Evolutionary conservation across 1,140 invertebrate genomes (phyloP).

Genomic region (Doryteuthis pealeii): DNA sequence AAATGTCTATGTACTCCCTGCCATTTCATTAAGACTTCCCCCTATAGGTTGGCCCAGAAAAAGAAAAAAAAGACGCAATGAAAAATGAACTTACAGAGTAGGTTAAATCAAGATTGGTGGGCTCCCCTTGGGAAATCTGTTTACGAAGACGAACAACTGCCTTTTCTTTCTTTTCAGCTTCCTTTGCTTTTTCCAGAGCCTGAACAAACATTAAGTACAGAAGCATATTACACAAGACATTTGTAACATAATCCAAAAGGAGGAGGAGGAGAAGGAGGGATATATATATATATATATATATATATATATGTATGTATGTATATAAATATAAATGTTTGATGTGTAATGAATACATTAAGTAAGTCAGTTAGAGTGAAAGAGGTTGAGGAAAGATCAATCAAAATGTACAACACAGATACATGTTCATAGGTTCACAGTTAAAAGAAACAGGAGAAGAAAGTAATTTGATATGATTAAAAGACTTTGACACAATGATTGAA

Average conservation of each 20-base stretch:
- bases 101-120: conserved; percentile 90
- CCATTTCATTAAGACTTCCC: too few relatives aligned
- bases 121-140: conserved; percentile 82
- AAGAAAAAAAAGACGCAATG: neutral
- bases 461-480: too few relatives aligned
- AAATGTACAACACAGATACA: too few relatives aligned
- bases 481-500: too few relatives aligned
- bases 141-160: conserved; percentile 87
- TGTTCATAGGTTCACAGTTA: too few relatives aligned
- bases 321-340: neutral
- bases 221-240: neutral
- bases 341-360: too few relatives aligned
- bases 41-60: too few relatives aligned
- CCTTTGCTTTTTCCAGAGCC: conserved; percentile 91
- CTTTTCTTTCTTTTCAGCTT: conserved; percentile 87
- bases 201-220: conserved; percentile 27
- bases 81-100: conserved; percentile 73
- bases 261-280: too few relatives aligned
- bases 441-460: too few relatives aligned
- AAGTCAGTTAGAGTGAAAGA: too few relatives aligned
- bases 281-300: neutral
- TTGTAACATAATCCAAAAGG: neutral
- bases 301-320: neutral
- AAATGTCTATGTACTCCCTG: too few relatives aligned
- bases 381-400: too few relatives aligned